Conservation (phyloP, 2,113 vertebrate species). For the Raphicerus campestris region DNA sequence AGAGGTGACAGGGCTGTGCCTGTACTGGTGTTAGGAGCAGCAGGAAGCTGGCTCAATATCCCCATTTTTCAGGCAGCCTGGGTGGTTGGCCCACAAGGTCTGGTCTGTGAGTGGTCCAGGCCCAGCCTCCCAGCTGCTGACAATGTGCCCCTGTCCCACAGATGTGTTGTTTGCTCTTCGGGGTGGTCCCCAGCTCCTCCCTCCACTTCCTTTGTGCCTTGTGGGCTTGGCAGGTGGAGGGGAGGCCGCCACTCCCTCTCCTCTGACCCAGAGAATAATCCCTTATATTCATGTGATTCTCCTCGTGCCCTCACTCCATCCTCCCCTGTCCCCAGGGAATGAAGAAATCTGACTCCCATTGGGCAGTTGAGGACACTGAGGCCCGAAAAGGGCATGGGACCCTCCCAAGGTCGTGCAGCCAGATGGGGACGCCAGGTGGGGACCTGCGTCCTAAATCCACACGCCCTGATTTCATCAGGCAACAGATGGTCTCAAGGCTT, state of each 20-base stretch:
- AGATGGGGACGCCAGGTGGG: slow-evolving; percentile 61
- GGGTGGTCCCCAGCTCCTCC: slow-evolving; percentile 62
- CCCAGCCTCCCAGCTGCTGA: slow-evolving; percentile 20
- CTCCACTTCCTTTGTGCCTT: slow-evolving; percentile 37
- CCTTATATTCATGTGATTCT: slow-evolving; percentile 43
- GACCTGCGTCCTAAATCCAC: slow-evolving; percentile 22
- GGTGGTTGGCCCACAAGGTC: neutral
- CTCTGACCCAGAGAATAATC: slow-evolving; percentile 60
- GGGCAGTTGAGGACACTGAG: slow-evolving; percentile 43
- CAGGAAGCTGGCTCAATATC: neutral
- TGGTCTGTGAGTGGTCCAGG: neutral
- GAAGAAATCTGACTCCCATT: slow-evolving; percentile 37
- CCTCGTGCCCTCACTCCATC: neutral
- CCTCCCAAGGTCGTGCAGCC: slow-evolving; percentile 43
- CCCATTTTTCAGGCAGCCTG: slow-evolving; percentile 28
- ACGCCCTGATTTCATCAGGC: slow-evolving; percentile 10
- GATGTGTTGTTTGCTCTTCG: slow-evolving; percentile 7
- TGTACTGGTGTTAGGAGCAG: neutral
- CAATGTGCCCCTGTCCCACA: neutral
- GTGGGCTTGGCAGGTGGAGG: slow-evolving; percentile 48
- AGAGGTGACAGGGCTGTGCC: neutral
- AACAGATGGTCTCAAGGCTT: slow-evolving; percentile 62
- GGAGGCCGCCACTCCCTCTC: slow-evolving; percentile 15
- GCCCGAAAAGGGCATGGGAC: neutral
- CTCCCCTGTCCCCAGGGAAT: slow-evolving; percentile 35